Evolutionary conservation across 1,140 invertebrate genomes (phyloP), one percentile per base, ranked within the genome.

Genomic region (Calliphora vicina): DNA sequence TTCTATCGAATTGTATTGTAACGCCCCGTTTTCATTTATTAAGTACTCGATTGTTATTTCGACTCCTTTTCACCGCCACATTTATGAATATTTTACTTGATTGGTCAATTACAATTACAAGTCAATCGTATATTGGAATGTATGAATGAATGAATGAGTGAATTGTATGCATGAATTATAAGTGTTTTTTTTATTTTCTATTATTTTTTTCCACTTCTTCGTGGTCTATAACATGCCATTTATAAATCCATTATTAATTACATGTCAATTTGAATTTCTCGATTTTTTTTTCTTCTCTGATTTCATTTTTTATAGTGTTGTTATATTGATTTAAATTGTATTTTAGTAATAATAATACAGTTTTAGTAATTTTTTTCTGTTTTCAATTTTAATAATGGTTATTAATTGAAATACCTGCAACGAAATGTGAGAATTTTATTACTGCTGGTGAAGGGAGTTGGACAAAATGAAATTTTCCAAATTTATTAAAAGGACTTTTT

Each of bases 41-140:
- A 67, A 67, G 61, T 67, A 67, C n/a, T 67, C n/a, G n/a, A 17
- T 67, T 67, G 23, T 25, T 25, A 23, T 67, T 67, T 25, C 20
- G 17, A 67, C 61, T 67, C 20, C 61, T 67, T n/a, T n/a, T 57
- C 50, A n/a, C 15, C 50, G n/a, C 61, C 61, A 67, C 12, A 43
- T 20, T 78, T 78, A 78, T 78, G 74, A 78, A 78, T 78, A 78
- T 78, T 78, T 78, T 78, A 78, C n/a, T 45, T 78, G 74, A 78
- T 78, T 78, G 74, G 74, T 78, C 74, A 78, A 78, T 78, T 76
- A 78, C 74, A 78, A 78, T 78, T 78, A 78, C 35, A 78, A 78
- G 74, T 78, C 74, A 78, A 78, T 78, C 42, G 74, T 43, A 67
- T 43, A 23, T 67, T 67, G 20, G n/a, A 57, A 57, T 57, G 15